These are phyloP conservation scores for Temnothorax ravouxi DNA, from an alignment of 2,888 invertebrate genomes.

Conservation along the genomic window DNA sequence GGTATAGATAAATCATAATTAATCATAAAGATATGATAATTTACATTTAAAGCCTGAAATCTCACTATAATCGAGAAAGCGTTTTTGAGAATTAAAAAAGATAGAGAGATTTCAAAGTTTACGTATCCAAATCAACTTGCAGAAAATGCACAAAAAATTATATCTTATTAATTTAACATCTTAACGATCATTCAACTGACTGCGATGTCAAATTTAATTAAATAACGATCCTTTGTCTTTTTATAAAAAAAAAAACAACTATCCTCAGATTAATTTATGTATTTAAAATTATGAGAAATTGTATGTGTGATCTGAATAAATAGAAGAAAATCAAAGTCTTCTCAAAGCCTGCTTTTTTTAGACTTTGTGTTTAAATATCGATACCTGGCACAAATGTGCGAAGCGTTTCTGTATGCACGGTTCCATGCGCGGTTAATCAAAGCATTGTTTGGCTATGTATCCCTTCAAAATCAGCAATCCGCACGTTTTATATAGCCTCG, in stretches of 20 bases:
- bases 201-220: neutral
- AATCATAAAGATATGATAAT: neutral
- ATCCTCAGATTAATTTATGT: neutral
- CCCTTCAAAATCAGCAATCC: slow-evolving; percentile 48
- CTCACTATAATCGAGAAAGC: neutral
- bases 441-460: slow-evolving; percentile 30
- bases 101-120: neutral
- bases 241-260: slow-evolving; percentile 2
- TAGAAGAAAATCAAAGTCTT: neutral
- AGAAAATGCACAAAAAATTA: neutral
- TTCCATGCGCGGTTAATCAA: slow-evolving; percentile 38
- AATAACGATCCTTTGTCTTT: neutral
- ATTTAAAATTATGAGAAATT: neutral
- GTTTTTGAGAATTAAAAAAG: neutral
- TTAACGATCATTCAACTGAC: neutral
- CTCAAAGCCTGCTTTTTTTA: neutral
- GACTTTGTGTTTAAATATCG: slow-evolving; percentile 5
- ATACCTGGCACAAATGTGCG: neutral
- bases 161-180: neutral
- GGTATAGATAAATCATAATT: neutral
- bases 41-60: neutral
- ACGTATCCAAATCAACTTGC: neutral
- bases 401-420: neutral
- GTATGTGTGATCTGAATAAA: neutral
- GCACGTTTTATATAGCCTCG: slow-evolving; percentile 33